Conservation (phyloP, 1,140 invertebrate species). For the Trichoplusia ni region DNA sequence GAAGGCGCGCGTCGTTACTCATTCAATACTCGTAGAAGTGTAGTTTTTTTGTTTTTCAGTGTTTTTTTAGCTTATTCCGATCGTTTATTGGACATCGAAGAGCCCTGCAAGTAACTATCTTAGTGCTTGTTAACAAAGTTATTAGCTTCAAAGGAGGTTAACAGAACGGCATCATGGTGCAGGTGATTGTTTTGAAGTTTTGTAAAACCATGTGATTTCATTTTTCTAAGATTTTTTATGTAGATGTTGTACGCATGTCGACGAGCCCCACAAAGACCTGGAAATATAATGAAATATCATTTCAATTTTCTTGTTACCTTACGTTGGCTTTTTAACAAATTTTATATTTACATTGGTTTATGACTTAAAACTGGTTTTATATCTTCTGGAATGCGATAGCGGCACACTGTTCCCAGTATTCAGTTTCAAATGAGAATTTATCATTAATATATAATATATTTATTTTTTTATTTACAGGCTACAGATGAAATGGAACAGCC, state of each 20-base stretch:
- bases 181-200: conserved; percentile 54
- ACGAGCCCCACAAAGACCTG: too few relatives aligned
- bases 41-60: not conserved
- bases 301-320: too few relatives aligned
- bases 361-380: too few relatives aligned
- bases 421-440: not conserved
- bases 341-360: too few relatives aligned
- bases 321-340: too few relatives aligned
- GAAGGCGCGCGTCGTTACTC: not conserved
- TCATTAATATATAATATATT: not conserved
- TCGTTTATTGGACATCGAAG: not conserved
- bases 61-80: not conserved
- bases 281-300: too few relatives aligned
- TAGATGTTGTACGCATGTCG: too few relatives aligned
- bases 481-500: conserved; percentile 83
- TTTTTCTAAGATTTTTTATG: not conserved
- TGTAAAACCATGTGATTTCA: conserved; percentile 24
- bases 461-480: conserved; percentile 56
- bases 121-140: not conserved
- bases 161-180: conserved; percentile 62
- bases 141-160: conserved; percentile 12
- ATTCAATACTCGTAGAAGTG: not conserved
- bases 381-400: too few relatives aligned
- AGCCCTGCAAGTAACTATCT: not conserved
- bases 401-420: not conserved